A percentile compares a stretch with the other conserved stretches of the same genome.
phyloP scores from a whole-genome alignment of 1,140 invertebrate genomes.

The Stenopsyche tienmushanensis region DNA sequence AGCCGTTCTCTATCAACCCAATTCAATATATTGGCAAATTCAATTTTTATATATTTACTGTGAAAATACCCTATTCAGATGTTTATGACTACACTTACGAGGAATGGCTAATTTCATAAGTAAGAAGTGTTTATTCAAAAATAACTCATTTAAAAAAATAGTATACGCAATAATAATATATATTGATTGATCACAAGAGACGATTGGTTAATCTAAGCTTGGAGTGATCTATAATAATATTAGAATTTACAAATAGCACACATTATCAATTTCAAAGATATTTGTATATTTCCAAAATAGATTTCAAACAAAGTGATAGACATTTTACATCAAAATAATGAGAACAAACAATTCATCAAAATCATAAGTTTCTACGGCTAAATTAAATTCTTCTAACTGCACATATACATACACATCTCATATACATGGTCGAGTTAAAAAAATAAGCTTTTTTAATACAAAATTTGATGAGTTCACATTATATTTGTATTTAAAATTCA shows the following conservation, averaged over 20 bases:
- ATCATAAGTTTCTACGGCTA: too few species aligned
- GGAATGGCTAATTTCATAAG: conserved; percentile 40
- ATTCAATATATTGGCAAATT: conserved; percentile 36
- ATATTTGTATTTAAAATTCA: too few species aligned
- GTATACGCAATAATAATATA: background rate
- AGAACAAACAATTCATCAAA: too few species aligned
- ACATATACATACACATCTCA: conserved; percentile 7
- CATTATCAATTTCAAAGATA: conserved; percentile 6
- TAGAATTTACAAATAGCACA: background rate
- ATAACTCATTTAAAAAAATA: conserved; percentile 1
- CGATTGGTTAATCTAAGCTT: background rate
- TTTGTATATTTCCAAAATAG: conserved; percentile 16
- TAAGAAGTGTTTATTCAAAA: conserved; percentile 15
- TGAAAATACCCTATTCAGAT: conserved; percentile 34
- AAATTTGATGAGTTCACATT: too few species aligned
- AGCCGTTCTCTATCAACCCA: conserved; percentile 23
- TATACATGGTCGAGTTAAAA: conserved; percentile 7
- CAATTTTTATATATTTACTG: too few species aligned
- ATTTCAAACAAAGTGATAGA: too few species aligned
- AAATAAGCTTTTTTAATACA: conserved; percentile 8
- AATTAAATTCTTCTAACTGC: too few species aligned
- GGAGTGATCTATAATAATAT: background rate
- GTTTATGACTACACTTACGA: conserved; percentile 34
- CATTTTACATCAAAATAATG: too few species aligned
- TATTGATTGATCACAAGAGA: background rate